Base-by-base conservation (phyloP, 2,797 vertebrate genomes). In the Potorous gilbertii region DNA sequence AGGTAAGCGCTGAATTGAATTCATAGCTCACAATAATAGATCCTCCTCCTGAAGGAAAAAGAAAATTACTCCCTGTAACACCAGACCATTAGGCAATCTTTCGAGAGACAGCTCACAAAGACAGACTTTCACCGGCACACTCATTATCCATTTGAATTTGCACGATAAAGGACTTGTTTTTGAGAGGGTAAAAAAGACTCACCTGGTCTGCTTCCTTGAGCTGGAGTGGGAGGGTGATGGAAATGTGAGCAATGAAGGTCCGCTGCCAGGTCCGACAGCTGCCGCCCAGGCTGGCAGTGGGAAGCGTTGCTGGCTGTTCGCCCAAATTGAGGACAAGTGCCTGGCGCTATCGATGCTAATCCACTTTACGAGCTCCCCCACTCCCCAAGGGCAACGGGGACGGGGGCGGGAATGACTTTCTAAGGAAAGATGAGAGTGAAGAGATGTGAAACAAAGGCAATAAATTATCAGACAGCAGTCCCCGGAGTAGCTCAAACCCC, bases 371-470 rank as follows among this genome's bases (percentile, higher is more conserved):
- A 54, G 21, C 90, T 90, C 52, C 52, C 52, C 52, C 6, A 5
- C 11, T 31, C 16, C 52, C 13, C 90, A 55, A 90, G 54, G 90
- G 52, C 90, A 90, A 34, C 50, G 5, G 3, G 90, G 90, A 34
- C 90, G 31, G 52, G 14, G 50, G 31, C 11, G 18, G 34, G 90
- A 90, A 55, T 90, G 50, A 50, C 74, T 87, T 87, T 87, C 74
- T 50, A 87, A 87, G 74, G 74, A 90, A 90, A 90, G 90, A 54
- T 90, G 52, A 55, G 90, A 90, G 6, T 90, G 90, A 87, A 87
- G 13, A 90, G 90, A 90, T 34, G 31, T 21, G 54, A 90, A 90
- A 34, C 3, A 54, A 55, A 54, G 12, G 29, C 34, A 55, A 90
- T 90, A 90, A 90, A 90, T 90, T 90, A 54, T 90, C 55, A 90